These are phyloP conservation scores for Ruditapes philippinarum DNA, from an alignment of 1,140 invertebrate species.

Conservation along the genomic window DNA sequence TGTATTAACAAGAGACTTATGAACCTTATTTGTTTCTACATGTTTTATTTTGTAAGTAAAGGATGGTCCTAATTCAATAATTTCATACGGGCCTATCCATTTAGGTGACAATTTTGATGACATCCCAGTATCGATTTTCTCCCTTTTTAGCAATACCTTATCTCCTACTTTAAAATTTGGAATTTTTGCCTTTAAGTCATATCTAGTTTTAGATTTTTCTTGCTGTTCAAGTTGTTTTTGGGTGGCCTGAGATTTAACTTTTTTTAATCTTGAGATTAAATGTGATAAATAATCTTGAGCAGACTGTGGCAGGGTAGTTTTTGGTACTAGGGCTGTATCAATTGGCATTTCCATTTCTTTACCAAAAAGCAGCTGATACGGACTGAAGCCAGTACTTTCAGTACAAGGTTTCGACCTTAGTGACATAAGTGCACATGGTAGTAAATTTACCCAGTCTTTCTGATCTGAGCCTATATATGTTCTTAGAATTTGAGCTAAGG, in stretches of 20 bases:
- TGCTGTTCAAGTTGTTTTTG: neutral
- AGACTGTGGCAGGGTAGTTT: neutral
- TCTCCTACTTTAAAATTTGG: neutral
- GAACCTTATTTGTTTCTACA: neutral
- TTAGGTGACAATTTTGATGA: neutral
- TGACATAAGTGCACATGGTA: slow-evolving; percentile 43
- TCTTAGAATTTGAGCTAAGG: slow-evolving; percentile 33
- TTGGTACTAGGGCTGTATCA: neutral
- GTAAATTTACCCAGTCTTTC: slow-evolving; percentile 21
- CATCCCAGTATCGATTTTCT: neutral
- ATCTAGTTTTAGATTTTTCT: neutral
- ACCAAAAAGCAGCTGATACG: slow-evolving; percentile 14
- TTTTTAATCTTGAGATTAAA: neutral
- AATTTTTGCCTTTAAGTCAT: neutral
- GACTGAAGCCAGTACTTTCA: slow-evolving; percentile 18
- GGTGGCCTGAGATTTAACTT: neutral
- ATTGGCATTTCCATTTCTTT: slow-evolving; percentile 24
- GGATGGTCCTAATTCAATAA: neutral
- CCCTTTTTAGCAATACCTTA: neutral
- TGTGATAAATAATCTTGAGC: neutral
- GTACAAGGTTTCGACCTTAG: neutral
- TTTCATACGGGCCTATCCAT: slow-evolving; percentile 20
- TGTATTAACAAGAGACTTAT: neutral
- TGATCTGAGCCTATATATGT: slow-evolving; percentile 46
- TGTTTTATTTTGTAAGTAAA: slow-evolving; percentile 14